phyloP scores from a whole-genome alignment of 2,888 invertebrate species.

The Globia sparganii region DNA sequence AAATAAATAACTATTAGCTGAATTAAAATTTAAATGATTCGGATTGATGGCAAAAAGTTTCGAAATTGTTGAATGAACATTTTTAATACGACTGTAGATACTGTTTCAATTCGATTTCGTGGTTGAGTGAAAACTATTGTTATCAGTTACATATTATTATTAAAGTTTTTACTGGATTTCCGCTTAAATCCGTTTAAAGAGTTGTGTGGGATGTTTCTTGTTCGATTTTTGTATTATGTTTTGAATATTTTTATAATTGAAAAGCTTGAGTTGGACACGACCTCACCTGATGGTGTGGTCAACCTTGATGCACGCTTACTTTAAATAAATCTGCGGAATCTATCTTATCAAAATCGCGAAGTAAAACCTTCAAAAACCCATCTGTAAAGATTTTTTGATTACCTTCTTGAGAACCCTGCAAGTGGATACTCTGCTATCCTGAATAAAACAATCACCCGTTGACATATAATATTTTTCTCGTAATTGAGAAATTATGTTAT shows the following conservation, averaged over 20 bases:
- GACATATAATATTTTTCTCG: neutral
- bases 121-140: constrained; percentile 14
- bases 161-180: neutral
- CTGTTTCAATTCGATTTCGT: constrained; percentile 27
- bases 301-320: neutral
- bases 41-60: constrained; percentile 25
- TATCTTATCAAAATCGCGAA: neutral
- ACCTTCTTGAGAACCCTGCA: neutral
- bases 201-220: neutral
- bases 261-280: neutral
- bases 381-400: neutral
- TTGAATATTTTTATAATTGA: neutral
- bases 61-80: constrained; percentile 2
- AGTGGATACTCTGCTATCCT: neutral
- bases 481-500: constrained; percentile 27
- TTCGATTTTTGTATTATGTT: neutral
- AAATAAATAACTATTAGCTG: constrained; percentile 35
- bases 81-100: constrained; percentile 12
- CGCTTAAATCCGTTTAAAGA: neutral
- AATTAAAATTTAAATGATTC: constrained; percentile 37
- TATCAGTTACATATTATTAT: constrained; percentile 2
- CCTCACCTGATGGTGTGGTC: neutral
- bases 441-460: neutral
- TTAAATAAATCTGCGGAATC: neutral
- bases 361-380: neutral